Conservation (phyloP, 2,113 vertebrate species). For the Barbus barbus region DNA sequence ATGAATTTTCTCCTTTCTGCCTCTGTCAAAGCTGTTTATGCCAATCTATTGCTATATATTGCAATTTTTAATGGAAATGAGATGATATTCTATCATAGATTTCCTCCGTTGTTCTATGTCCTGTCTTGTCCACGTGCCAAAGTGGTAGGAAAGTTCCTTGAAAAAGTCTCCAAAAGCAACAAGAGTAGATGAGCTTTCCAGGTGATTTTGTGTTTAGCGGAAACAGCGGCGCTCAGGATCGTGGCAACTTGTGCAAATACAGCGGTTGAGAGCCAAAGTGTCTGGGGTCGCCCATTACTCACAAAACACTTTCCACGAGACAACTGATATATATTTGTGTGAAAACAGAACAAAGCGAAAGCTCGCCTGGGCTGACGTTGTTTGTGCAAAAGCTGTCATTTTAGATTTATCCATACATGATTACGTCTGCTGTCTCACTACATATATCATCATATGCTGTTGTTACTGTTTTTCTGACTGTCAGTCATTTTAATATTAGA, state of each 20-base stretch:
- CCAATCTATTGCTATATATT: neutral
- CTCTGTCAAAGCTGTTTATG: conserved; percentile 26
- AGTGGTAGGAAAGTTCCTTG: conserved; percentile 21
- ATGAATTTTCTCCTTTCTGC: neutral
- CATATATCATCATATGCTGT: neutral
- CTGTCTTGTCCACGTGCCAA: conserved; percentile 21
- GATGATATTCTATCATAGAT: conserved; percentile 5
- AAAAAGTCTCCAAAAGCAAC: conserved; percentile 30
- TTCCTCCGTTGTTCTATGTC: conserved; percentile 5
- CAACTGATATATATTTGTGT: neutral
- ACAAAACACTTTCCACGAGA: conserved; percentile 22
- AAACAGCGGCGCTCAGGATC: neutral
- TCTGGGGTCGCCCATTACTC: conserved; percentile 14
- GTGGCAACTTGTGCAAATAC: neutral
- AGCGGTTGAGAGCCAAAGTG: neutral
- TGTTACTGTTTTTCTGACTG: neutral
- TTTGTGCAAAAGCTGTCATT: conserved; percentile 16
- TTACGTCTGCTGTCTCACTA: neutral
- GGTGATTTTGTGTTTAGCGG: conserved; percentile 28
- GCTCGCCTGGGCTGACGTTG: neutral
- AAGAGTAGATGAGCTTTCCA: conserved; percentile 22
- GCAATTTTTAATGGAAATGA: conserved; percentile 12
- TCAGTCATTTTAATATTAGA: conserved; percentile 33
- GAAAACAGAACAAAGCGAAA: conserved; percentile 6
- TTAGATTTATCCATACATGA: neutral